These are phyloP conservation scores for Solenopsis fugax DNA, from an alignment of 1,140 invertebrate species.

Conservation along the genomic window DNA sequence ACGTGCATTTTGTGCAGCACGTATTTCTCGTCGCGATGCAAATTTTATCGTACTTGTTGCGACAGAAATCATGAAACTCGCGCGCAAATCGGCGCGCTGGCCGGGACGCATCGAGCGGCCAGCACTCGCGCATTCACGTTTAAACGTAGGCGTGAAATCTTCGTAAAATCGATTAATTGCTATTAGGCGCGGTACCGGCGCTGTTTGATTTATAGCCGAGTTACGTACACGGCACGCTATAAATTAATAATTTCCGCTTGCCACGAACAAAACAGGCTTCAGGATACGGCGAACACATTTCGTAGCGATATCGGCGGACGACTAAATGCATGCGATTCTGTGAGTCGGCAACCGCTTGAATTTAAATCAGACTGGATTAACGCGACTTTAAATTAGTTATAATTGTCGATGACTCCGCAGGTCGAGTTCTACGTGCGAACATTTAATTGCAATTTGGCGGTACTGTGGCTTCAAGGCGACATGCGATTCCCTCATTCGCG, in stretches of 20 bases:
- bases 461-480: slow-evolving; percentile 34
- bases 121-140: background rate
- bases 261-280: slow-evolving; percentile 49
- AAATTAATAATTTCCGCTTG: slow-evolving; percentile 58
- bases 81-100: background rate
- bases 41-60: background rate
- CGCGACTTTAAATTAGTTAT: slow-evolving; percentile 64
- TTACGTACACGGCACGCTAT: slow-evolving; percentile 43
- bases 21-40: background rate
- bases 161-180: slow-evolving; percentile 57
- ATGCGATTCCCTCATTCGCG: slow-evolving; percentile 69
- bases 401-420: slow-evolving; percentile 52
- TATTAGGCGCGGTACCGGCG: slow-evolving; percentile 37
- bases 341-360: slow-evolving; percentile 45
- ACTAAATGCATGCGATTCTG: slow-evolving; percentile 43
- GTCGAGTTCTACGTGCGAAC: slow-evolving; percentile 41
- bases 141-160: slow-evolving; percentile 46
- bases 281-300: slow-evolving; percentile 25
- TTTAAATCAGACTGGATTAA: slow-evolving; percentile 60
- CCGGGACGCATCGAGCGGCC: background rate
- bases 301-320: slow-evolving; percentile 52
- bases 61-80: background rate
- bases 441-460: slow-evolving; percentile 69
- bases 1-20: background rate
- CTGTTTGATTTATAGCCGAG: slow-evolving; percentile 51